Evolutionary conservation across 2,888 invertebrate genomes (phyloP), one percentile per base, ranked within the genome.

Genomic region (Lepidochitona cinerea): DNA sequence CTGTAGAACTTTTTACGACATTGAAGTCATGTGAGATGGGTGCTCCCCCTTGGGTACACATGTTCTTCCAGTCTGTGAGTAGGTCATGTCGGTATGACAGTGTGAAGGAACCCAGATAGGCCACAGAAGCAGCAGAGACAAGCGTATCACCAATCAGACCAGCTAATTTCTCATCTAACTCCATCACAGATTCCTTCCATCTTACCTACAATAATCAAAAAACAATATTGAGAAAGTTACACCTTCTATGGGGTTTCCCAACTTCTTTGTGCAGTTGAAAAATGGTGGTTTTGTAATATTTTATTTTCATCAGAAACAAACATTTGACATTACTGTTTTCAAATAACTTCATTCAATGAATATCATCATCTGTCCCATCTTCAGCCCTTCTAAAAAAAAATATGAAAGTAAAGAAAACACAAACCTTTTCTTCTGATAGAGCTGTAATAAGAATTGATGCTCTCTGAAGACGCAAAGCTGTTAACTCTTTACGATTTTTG

Each of bases 21-120:
- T 88, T 84, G 78, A 85, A 89, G 41, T 84, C 79, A 9, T 83
- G 79, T 6, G 87, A 85, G 66, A 90, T 86, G 7, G 88, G 88
- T 23, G 90, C 84, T 18, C 77, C 75, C 1, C 76, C 73, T 7
- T 85, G 73, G 6, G 70, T 71, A 74, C 87, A 89, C 79, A 84
- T 79, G 32, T 74, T 66, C 23, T 82, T 76, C 89, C 89, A 89
- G 9, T 78, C 59, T 6, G 75, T 64, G 26, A 88, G 75, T 32
- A 89, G 77, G 26, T 82, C 73, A 41, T 81, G 79, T 26, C 90
- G 81, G 77, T 89, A 90, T 66, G 83, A 84, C 18, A 85, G 79
- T 5, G 88, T 89, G 75, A 90, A 89, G 36, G 90, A 85, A 18
- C 90, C 90, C 29, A 88, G 83, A 75, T 90, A 90, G 23, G 88